These are phyloP conservation scores for Zaprionus nigranus DNA, from an alignment of 1,140 invertebrate genomes.

Conservation along the genomic window DNA sequence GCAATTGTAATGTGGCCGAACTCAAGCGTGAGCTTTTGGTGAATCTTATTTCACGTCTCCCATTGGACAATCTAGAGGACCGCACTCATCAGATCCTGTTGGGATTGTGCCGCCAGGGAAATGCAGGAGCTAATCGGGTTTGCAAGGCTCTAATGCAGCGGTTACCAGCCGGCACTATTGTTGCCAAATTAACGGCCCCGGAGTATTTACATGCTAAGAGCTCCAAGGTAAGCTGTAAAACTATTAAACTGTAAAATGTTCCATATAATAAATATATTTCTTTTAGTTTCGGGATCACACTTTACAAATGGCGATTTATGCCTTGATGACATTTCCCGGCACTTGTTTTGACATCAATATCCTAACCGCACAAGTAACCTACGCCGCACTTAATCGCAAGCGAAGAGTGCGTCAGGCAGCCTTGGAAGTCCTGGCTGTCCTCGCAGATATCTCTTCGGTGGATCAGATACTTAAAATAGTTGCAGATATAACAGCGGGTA, in stretches of 20 bases:
- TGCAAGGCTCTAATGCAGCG: slow-evolving; percentile 88
- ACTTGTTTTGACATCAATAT: slow-evolving; percentile 90
- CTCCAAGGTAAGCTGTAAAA: slow-evolving; percentile 85
- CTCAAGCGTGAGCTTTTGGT: slow-evolving; percentile 75
- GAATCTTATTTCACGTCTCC: slow-evolving; percentile 80
- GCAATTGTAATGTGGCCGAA: slow-evolving; percentile 77
- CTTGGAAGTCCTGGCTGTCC: slow-evolving; percentile 91
- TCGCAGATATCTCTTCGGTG: slow-evolving; percentile 90
- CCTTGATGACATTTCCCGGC: slow-evolving; percentile 91
- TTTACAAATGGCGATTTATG: slow-evolving; percentile 91
- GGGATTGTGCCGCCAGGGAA: slow-evolving; percentile 87
- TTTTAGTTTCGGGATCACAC: slow-evolving; percentile 90
- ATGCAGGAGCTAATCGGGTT: slow-evolving; percentile 86
- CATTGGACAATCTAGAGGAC: slow-evolving; percentile 82
- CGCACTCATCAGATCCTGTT: slow-evolving; percentile 85
- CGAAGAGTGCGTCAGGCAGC: slow-evolving; percentile 91
- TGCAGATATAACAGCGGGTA: slow-evolving; percentile 78
- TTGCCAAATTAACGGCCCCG: slow-evolving; percentile 87
- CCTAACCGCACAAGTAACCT: slow-evolving; percentile 86
- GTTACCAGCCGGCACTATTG: slow-evolving; percentile 87
- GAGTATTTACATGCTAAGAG: slow-evolving; percentile 89
- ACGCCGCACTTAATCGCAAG: slow-evolving; percentile 88
- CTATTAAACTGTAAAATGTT: too few species aligned
- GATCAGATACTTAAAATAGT: slow-evolving; percentile 85
- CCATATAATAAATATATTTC: neutral